Evolutionary conservation across 2,113 vertebrate genomes (phyloP).

Genomic region (Tyto alba): DNA sequence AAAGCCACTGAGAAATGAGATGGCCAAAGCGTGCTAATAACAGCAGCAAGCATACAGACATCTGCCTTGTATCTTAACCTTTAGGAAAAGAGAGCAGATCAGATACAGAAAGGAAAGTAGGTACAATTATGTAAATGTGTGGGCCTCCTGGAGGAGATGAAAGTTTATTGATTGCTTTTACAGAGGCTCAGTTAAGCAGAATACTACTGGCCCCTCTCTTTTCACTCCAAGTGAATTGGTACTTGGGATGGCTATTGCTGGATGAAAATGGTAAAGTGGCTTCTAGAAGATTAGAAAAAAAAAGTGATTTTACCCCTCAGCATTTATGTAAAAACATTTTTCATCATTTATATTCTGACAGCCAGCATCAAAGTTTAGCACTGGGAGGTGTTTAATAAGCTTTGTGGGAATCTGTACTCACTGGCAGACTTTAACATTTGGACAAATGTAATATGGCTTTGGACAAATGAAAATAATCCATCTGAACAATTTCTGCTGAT

Average conservation of each 20-base stretch:
- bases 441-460: not conserved
- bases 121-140: conserved; percentile 77
- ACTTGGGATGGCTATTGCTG: not conserved
- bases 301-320: not conserved
- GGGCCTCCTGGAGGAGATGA: conserved; percentile 62
- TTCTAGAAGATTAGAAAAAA: not conserved
- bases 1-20: conserved; percentile 61
- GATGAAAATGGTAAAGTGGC: not conserved
- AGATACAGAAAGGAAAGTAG: not conserved
- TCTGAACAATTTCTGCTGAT: conserved; percentile 14
- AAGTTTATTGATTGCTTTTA: conserved; percentile 76
- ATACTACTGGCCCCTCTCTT: not conserved
- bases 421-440: not conserved
- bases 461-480: conserved; percentile 24
- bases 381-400: not conserved
- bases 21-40: conserved; percentile 58
- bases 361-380: not conserved
- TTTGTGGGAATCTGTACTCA: not conserved
- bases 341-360: not conserved
- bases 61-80: conserved; percentile 67
- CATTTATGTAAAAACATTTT: not conserved
- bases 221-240: not conserved
- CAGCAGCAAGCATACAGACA: conserved; percentile 47
- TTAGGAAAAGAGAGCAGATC: conserved; percentile 42
- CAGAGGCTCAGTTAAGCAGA: conserved; percentile 49